Conservation (phyloP, 2,888 invertebrate species). For the Xestia rhomboidea region DNA sequence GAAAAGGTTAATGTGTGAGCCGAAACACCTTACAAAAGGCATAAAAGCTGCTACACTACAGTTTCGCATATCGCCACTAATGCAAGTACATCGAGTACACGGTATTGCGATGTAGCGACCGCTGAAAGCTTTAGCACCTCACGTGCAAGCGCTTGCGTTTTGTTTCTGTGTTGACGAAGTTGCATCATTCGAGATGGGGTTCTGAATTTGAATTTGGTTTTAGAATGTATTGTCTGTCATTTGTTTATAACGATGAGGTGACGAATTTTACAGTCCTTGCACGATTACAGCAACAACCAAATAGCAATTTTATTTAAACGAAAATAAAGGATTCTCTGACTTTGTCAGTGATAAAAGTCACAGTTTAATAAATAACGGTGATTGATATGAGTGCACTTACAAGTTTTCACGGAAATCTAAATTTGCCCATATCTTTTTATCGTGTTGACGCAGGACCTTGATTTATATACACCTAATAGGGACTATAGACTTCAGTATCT, state of each 20-base stretch:
- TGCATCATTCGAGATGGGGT: conserved; percentile 23
- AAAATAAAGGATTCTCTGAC: too few relatives aligned
- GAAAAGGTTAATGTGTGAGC: too few relatives aligned
- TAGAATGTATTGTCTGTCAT: not conserved
- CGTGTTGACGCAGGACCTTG: too few relatives aligned
- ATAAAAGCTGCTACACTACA: not conserved
- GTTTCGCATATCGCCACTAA: conserved; percentile 23
- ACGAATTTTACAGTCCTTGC: too few relatives aligned
- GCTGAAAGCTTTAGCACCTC: conserved; percentile 48
- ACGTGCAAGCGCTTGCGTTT: conserved; percentile 45
- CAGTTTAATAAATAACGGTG: too few relatives aligned
- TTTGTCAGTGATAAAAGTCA: not conserved
- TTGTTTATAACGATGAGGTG: not conserved
- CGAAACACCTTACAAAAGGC: not conserved
- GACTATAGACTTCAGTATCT: too few relatives aligned
- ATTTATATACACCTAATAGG: too few relatives aligned
- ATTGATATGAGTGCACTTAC: too few relatives aligned
- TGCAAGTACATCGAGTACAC: conserved; percentile 17
- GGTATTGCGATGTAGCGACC: conserved; percentile 32
- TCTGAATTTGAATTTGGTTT: conserved; percentile 11
- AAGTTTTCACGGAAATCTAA: too few relatives aligned
- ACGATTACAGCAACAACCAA: too few relatives aligned
- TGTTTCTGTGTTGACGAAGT: conserved; percentile 16
- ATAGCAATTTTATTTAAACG: too few relatives aligned
- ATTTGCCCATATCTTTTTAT: too few relatives aligned